Percentiles rank a stretch among this genome's conserved stretches.
phyloP scores from a whole-genome alignment of 1,140 invertebrate species.

The Zaprionus lachaisei region DNA sequence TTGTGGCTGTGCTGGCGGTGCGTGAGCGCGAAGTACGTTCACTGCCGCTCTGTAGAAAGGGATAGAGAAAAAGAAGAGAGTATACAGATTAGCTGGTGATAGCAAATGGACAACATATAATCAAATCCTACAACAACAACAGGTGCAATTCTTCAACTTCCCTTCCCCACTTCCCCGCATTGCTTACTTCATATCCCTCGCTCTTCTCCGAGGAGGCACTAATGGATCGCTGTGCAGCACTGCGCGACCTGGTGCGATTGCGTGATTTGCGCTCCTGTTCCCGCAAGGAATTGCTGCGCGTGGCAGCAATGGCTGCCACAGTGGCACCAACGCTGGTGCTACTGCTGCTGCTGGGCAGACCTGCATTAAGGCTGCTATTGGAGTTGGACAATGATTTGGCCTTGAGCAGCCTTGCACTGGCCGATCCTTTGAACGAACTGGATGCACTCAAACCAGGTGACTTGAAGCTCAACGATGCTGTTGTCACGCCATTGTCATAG shows the following conservation, averaged over 20 bases:
- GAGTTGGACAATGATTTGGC: constrained; percentile 72
- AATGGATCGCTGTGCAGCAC: constrained; percentile 75
- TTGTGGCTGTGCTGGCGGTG: constrained; percentile 86
- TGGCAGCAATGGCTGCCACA: constrained; percentile 74
- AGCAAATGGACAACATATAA: neutral
- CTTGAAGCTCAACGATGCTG: constrained; percentile 78
- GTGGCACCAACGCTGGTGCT: constrained; percentile 46
- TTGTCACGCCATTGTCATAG: constrained; percentile 84
- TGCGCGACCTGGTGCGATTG: constrained; percentile 74
- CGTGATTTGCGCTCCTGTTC: constrained; percentile 84
- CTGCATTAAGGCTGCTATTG: constrained; percentile 70
- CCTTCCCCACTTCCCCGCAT: neutral
- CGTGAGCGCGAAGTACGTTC: constrained; percentile 87
- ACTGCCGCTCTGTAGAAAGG: constrained; percentile 89
- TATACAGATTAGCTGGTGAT: neutral
- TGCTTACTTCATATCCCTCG: constrained; percentile 90
- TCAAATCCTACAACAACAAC: constrained; percentile 50
- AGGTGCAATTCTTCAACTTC: neutral
- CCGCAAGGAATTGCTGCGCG: constrained; percentile 77
- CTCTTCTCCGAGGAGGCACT: constrained; percentile 85
- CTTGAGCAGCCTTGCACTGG: constrained; percentile 60
- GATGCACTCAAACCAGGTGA: constrained; percentile 62
- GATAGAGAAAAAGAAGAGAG: constrained; percentile 8
- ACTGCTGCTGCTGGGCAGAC: constrained; percentile 19
- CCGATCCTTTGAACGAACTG: constrained; percentile 68